Percentiles rank a stretch among this genome's conserved stretches.
Conservation (phyloP, 1,140 invertebrate species). For the Camponotus floridanus region DNA sequence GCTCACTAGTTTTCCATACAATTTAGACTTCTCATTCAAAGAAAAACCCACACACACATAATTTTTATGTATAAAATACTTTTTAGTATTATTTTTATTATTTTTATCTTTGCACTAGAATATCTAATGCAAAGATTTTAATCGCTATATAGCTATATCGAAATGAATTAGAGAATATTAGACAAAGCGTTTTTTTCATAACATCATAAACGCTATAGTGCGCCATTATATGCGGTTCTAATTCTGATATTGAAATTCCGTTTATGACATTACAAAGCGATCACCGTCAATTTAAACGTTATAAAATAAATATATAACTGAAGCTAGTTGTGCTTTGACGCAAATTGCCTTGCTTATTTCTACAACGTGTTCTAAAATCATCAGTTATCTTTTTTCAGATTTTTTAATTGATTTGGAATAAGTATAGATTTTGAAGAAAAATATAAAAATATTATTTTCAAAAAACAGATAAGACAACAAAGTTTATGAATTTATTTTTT, state of each 20-base stretch:
- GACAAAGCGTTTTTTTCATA: neutral
- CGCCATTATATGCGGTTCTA: neutral
- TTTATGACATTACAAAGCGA: slow-evolving; percentile 8
- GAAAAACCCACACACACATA: too few relatives aligned
- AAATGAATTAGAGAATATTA: neutral
- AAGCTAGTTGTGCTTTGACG: neutral
- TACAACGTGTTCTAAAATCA: neutral
- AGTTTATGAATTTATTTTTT: neutral
- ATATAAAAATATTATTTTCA: too few relatives aligned
- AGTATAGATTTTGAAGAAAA: too few relatives aligned
- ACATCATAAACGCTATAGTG: neutral
- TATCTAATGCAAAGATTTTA: neutral
- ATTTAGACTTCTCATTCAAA: neutral
- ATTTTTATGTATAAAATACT: neutral
- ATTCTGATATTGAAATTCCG: slow-evolving; percentile 6
- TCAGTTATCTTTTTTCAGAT: neutral
- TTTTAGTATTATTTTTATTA: neutral
- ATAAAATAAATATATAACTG: slow-evolving; percentile 34
- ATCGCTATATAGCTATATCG: neutral
- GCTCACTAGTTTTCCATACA: neutral
- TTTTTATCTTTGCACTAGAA: neutral
- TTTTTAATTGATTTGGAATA: neutral
- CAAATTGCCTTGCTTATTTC: neutral
- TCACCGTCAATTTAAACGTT: slow-evolving; percentile 30
- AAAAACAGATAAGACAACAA: neutral